These are phyloP conservation scores for Scolopax mira DNA, from an alignment of 2,113 vertebrate genomes.

Conservation along the genomic window DNA sequence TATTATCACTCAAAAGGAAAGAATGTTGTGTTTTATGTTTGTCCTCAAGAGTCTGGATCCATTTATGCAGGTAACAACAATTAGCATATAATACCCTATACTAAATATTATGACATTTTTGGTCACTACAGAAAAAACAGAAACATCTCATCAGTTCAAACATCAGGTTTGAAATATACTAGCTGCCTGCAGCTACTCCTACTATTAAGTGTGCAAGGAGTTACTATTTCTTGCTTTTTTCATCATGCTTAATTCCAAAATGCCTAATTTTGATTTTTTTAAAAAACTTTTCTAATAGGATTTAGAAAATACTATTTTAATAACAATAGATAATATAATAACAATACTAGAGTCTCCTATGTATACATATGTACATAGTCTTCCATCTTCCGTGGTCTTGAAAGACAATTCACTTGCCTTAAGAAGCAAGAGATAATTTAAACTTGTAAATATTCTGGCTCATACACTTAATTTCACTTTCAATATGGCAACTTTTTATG, in stretches of 20 bases:
- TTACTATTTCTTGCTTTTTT: not conserved
- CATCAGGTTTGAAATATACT: not conserved
- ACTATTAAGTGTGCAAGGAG: not conserved
- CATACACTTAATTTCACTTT: not conserved
- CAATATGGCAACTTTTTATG: not conserved
- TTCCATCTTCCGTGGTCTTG: not conserved
- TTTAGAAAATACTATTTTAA: not conserved
- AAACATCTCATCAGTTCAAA: not conserved
- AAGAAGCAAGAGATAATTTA: not conserved
- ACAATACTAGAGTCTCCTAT: not conserved
- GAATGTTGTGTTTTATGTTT: not conserved
- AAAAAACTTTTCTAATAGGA: not conserved
- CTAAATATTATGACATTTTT: not conserved
- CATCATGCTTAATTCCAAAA: not conserved
- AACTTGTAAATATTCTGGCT: not conserved
- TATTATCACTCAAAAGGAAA: not conserved
- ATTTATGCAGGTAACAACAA: not conserved
- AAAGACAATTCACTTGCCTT: not conserved
- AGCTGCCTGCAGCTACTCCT: not conserved
- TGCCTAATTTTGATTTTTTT: not conserved
- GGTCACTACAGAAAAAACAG: not conserved
- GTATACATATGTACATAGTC: not conserved
- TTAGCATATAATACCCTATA: not conserved
- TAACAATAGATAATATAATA: not conserved
- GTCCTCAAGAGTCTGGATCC: not conserved